Evolutionary conservation across 2,113 vertebrate species (phyloP), one percentile per base, ranked within the genome.

Genomic region (Salminus brasiliensis): DNA sequence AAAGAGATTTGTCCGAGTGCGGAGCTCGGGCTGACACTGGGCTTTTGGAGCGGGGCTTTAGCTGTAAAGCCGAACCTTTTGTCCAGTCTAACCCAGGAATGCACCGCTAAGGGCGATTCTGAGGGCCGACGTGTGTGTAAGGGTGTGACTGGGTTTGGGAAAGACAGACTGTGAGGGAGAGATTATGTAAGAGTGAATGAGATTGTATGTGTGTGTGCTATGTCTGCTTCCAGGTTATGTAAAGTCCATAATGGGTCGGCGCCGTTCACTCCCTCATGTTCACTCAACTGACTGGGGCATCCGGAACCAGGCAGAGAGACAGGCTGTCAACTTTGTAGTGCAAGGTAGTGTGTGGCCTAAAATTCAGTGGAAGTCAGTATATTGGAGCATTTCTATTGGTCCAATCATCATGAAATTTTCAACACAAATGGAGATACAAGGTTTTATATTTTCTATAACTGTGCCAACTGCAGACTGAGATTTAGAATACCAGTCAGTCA

Each of bases 321-420:
- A 97, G 84, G 97, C 97, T 0, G 95, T 98, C 80, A 98, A 97
- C 91, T 98, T 98, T 87, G 93, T 96, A 62, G 93, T 98, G 55
- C 96, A 98, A 95, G 96, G 97, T 97, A 92, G 78, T 66, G 69
- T 49, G 43, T 43, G 55, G 21, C 25, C 62, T n/a, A n/a, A n/a
- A n/a, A n/a, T n/a, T n/a, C n/a, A n/a, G n/a, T n/a, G n/a, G n/a
- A n/a, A n/a, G n/a, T n/a, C n/a, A n/a, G n/a, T n/a, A n/a, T n/a
- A n/a, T n/a, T n/a, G n/a, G n/a, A n/a, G n/a, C n/a, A n/a, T n/a
- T n/a, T n/a, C n/a, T n/a, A n/a, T n/a, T n/a, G n/a, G n/a, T n/a
- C n/a, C n/a, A n/a, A n/a, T n/a, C n/a, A n/a, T 29, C 29, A 52
- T 30, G 23, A 41, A 79, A n/a, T n/a, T n/a, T n/a, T n/a, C n/a